Evolutionary conservation across 2,797 vertebrate species (phyloP).

Genomic region (Erethizon dorsatum): DNA sequence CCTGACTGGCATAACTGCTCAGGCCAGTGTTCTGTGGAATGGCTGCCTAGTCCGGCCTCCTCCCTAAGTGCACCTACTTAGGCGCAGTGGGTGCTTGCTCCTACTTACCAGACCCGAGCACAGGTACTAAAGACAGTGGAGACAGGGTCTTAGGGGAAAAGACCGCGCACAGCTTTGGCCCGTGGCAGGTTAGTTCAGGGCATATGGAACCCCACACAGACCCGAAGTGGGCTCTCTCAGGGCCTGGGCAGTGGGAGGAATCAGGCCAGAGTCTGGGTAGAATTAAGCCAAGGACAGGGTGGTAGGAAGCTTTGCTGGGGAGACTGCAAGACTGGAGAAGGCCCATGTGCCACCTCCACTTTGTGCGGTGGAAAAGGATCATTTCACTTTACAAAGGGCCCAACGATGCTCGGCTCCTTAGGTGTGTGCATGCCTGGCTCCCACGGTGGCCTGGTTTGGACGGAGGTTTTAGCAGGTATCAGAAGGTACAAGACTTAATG

Average conservation of each 20-base stretch:
- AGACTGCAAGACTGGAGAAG: not conserved
- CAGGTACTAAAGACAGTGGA: not conserved
- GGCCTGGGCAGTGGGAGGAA: not conserved
- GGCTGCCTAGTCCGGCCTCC: fast-evolving
- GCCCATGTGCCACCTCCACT: not conserved
- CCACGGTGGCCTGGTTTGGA: not conserved
- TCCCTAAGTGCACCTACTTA: not conserved
- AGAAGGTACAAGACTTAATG: not conserved
- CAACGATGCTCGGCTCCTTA: not conserved
- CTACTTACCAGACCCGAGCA: too few species aligned
- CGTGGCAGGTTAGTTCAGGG: not conserved
- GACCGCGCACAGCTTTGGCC: not conserved
- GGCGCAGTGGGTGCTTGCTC: fast-evolving
- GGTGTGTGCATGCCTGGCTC: fast-evolving
- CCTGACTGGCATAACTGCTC: not conserved
- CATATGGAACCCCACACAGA: not conserved
- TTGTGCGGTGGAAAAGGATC: not conserved
- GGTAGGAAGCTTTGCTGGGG: not conserved
- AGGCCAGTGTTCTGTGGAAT: too few species aligned
- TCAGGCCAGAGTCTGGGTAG: not conserved
- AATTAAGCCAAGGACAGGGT: not conserved
- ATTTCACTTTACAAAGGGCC: not conserved
- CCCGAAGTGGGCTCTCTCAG: not conserved
- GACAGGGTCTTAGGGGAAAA: not conserved
- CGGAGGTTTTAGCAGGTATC: not conserved